phyloP scores from a whole-genome alignment of 2,113 vertebrate genomes.

The Urocitellus parryii region DNA sequence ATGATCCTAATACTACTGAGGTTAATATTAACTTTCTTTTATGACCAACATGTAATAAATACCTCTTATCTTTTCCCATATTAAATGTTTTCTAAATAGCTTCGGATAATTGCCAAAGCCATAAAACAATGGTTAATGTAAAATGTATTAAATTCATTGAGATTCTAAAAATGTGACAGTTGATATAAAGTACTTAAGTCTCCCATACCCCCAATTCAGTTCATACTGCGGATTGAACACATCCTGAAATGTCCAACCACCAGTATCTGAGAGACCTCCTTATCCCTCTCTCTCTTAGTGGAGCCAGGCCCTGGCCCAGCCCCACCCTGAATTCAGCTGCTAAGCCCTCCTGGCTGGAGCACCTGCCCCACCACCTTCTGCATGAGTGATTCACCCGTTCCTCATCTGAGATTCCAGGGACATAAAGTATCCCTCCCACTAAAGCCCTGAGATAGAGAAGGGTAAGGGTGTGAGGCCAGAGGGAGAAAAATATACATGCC shows the following conservation, averaged over 20 bases:
- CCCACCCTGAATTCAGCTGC: neutral
- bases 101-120: neutral
- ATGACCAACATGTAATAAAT: no score
- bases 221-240: no score
- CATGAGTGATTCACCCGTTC: no score
- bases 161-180: no score
- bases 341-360: neutral
- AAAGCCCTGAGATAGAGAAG: no score
- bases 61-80: neutral
- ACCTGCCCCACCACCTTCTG: neutral
- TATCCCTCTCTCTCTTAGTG: neutral
- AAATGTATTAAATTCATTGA: neutral
- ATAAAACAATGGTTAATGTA: neutral
- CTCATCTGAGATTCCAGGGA: no score
- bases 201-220: no score
- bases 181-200: no score
- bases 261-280: neutral
- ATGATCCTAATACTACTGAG: no score
- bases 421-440: no score
- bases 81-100: neutral
- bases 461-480: no score
- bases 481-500: neutral
- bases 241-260: neutral
- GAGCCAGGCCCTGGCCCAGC: neutral
- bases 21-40: no score